Base-by-base conservation (phyloP, 2,797 vertebrate genomes). In the Lepilemur septentrionalis region DNA sequence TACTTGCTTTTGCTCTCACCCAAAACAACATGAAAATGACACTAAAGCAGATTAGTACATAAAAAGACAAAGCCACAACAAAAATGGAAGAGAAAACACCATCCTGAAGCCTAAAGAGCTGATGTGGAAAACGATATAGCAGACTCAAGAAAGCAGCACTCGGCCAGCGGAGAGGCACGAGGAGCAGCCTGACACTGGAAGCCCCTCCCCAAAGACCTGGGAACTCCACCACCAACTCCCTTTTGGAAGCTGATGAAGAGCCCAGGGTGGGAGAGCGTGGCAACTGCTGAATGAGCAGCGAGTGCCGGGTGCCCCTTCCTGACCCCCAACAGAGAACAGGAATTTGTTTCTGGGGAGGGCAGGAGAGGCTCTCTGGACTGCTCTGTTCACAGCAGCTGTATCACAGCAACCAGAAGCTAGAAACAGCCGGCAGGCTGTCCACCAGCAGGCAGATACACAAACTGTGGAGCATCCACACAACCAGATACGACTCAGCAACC, bases 21-120 rank as follows among this genome's bases (percentile, higher is more conserved):
- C 43, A 84, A 93, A 85, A 65, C 41, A 14, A 79, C 61, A 92
- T 18, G 72, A 69, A 52, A 81, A 85, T 12, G 18, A 85, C 20
- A 57, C 55, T n/a, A 83, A 76, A 48, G 23, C n/a, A 87, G 15
- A 82, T 43, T 83, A 61, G 46, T 18, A 91, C 67, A 65, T 32
- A 35, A 97, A 86, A 90, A 61, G 30, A 86, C 12, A 89, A 92
- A 92, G 12, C 59, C 50, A 91, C 14, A 70, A 13, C 14, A 94
- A 92, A 22, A 69, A 57, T 7, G 5, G 69, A 73, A 67, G n/a
- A 76, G 4, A 89, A 82, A 69, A 83, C 9, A 70, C 20, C 4
- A 38, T n/a, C 69, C 14, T 63, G 14, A 17, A 93, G 76, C 20
- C 55, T 48, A 38, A 65, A 63, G n/a, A 48, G n/a, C 57, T 78